Conservation (phyloP, 1,140 invertebrate species). For the Brachionus plicatilis region DNA sequence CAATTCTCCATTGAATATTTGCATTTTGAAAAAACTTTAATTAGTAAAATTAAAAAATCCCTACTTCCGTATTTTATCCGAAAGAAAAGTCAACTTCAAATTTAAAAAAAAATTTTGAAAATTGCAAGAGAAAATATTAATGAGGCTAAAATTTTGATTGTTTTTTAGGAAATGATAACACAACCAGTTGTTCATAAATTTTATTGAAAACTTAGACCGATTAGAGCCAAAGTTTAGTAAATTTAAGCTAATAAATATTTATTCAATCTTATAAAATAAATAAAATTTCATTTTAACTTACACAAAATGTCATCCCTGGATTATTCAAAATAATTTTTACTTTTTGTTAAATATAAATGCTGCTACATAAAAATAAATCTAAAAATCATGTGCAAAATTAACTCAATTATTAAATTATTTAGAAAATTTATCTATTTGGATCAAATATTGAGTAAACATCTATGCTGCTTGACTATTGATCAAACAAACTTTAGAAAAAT, state of each 20-base stretch:
- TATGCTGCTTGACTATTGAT: neutral
- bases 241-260: neutral
- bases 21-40: neutral
- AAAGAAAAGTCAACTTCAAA: too few species aligned
- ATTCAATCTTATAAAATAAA: neutral
- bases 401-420: neutral
- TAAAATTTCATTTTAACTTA: neutral
- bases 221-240: neutral
- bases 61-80: too few species aligned
- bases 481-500: neutral
- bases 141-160: too few species aligned
- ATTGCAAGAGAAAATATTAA: too few species aligned
- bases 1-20: neutral
- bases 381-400: neutral
- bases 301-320: neutral
- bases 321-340: neutral
- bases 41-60: neutral
- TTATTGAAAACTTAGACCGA: neutral
- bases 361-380: neutral
- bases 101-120: too few species aligned
- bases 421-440: neutral
- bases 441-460: neutral
- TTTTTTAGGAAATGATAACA: too few species aligned
- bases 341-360: neutral
- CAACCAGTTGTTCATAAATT: neutral